phyloP scores from a whole-genome alignment of 2,888 invertebrate genomes.

The Heteromyza rotundicornis region DNA sequence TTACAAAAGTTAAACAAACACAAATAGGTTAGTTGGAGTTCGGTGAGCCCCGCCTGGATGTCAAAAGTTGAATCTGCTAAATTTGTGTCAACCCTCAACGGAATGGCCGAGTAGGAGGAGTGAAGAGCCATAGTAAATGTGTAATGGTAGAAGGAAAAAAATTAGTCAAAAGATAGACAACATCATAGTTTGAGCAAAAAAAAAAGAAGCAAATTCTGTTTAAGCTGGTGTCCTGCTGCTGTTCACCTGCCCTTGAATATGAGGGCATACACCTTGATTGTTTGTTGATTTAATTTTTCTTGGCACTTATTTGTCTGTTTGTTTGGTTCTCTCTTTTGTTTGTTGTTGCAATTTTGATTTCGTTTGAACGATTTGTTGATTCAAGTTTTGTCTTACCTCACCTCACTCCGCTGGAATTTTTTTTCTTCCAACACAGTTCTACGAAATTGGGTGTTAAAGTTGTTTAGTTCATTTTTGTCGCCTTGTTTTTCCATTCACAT shows the following conservation, averaged over 20 bases:
- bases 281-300: background rate
- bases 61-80: conserved; percentile 41
- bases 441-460: too few relatives aligned
- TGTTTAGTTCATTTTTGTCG: too few relatives aligned
- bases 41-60: conserved; percentile 26
- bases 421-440: too few relatives aligned
- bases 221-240: conserved; percentile 7
- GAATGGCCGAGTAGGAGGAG: too few relatives aligned
- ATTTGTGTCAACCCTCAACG: conserved; percentile 43
- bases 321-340: too few relatives aligned
- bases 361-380: conserved; percentile 5
- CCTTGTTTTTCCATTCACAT: too few relatives aligned
- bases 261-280: background rate
- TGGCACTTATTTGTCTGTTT: conserved; percentile 9
- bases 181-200: background rate
- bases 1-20: conserved; percentile 51
- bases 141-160: conserved; percentile 10
- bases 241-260: conserved; percentile 4
- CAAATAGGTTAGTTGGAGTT: background rate
- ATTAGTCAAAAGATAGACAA: conserved; percentile 4
- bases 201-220: background rate
- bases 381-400: background rate
- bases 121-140: conserved; percentile 13
- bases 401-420: too few relatives aligned
- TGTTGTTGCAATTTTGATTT: conserved; percentile 17